phyloP scores from a whole-genome alignment of 2,797 vertebrate species.

The Xenops minutus region DNA sequence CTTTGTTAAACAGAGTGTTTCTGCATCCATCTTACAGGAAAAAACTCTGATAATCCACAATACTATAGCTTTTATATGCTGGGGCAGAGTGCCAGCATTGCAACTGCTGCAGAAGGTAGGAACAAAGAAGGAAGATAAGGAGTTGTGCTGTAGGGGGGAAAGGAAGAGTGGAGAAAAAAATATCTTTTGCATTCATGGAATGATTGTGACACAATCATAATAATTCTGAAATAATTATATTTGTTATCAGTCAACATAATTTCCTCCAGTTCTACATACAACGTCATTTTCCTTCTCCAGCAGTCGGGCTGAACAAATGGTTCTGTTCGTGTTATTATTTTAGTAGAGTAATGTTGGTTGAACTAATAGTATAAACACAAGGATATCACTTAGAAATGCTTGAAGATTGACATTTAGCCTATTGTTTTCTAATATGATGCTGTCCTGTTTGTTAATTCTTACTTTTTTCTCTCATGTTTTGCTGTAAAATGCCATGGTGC shows the following conservation, averaged over 20 bases:
- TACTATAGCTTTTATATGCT: conserved; percentile 17
- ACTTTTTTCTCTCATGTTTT: conserved; percentile 12
- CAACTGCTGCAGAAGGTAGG: conserved; percentile 52
- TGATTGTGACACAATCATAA: conserved; percentile 59
- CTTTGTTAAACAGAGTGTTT: conserved; percentile 37
- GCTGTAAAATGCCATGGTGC: neutral
- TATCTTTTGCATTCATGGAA: conserved; percentile 63
- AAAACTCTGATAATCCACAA: conserved; percentile 33
- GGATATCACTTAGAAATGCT: conserved; percentile 47
- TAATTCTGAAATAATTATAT: conserved; percentile 71
- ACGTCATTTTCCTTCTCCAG: conserved; percentile 49
- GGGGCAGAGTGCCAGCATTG: conserved; percentile 23
- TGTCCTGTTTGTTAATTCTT: conserved; percentile 20
- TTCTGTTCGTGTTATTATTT: conserved; percentile 66
- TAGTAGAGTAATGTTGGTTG: conserved; percentile 56
- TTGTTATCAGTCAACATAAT: conserved; percentile 76
- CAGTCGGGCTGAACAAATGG: conserved; percentile 61
- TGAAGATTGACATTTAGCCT: conserved; percentile 40
- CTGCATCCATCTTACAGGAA: conserved; percentile 33
- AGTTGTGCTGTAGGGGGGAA: neutral
- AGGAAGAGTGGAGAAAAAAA: neutral
- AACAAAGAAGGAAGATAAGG: conserved; percentile 58
- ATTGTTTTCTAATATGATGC: conserved; percentile 9
- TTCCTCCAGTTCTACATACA: conserved; percentile 54
- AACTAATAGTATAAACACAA: conserved; percentile 59